Base-by-base conservation (phyloP, 92 coral and sea anemone genomes). In the Blastomussa wellsi region DNA sequence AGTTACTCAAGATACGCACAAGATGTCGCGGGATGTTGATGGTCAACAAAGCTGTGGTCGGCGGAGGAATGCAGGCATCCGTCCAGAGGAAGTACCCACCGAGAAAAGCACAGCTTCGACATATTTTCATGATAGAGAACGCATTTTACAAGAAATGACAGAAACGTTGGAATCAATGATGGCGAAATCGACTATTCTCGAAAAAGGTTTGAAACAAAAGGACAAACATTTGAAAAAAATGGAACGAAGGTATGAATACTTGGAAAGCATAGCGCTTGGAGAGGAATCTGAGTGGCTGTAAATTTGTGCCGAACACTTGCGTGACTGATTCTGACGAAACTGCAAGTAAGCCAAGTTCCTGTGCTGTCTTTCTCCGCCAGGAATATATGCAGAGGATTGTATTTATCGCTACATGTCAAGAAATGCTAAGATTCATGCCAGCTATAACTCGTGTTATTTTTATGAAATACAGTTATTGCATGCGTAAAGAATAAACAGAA, bases 211-310 rank as follows among this genome's bases (percentile, higher is more conserved):
- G 5, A 76, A 66, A 80, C 85, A 88, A 42, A 92, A 89, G 60
- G 94, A 88, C 51, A 86, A 81, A 51, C 91, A 87, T 48, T 88
- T 94, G 84, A 80, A 72, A 35, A 84, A 86, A 80, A 90, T 92
- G 88, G 94, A 92, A 81, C 82, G 90, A 20, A 88, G 89, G 76
- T 78, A 87, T 76, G 98, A 90, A 62, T 94, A 92, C 70, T 88
- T 94, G 80, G 95, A 93, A 80, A 94, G 91, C 74, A 90, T 94
- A 39, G 98, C 95, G 2, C 81, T 94, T 32, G 98, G 98, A 35
- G 92, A 94, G 51, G 98, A 94, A 77, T 94, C 98, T 0, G 98
- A 94, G 37, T 94, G 93, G 55, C 84, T 94, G 48, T 94, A 66
- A 89, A 13, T 4, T 9, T 36, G 15, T 32, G 13, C 52, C 22